Conservation (phyloP, 2,888 invertebrate genomes). For the Colletes collaris region DNA sequence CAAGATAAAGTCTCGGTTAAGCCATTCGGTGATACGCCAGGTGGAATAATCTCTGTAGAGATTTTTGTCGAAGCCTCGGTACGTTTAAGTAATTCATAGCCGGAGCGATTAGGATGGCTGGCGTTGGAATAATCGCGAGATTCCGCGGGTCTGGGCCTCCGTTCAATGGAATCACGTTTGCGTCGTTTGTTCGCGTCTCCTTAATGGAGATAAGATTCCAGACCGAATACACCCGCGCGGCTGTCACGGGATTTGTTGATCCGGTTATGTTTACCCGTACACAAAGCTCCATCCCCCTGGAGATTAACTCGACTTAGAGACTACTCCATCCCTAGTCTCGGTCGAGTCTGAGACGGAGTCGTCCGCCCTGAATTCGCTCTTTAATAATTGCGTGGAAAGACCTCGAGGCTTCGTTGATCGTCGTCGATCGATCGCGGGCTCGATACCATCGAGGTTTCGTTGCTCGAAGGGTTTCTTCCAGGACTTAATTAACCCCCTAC, state of each 20-base stretch:
- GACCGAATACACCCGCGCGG: slow-evolving; percentile 17
- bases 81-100: slow-evolving; percentile 31
- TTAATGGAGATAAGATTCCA: slow-evolving; percentile 62
- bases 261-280: slow-evolving; percentile 60
- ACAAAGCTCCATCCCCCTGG: slow-evolving; percentile 39
- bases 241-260: slow-evolving; percentile 53
- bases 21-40: no score
- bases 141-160: slow-evolving; percentile 4
- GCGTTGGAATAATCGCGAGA: slow-evolving; percentile 17
- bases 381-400: slow-evolving; percentile 7
- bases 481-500: slow-evolving; percentile 30
- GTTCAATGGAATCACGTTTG: slow-evolving; percentile 53
- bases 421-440: neutral
- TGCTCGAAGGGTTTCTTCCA: neutral
- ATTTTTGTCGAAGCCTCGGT: neutral
- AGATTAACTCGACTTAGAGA: slow-evolving; percentile 52
- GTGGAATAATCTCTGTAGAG: neutral
- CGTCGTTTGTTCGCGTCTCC: slow-evolving; percentile 54
- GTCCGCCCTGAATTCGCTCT: neutral
- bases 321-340: slow-evolving; percentile 25
- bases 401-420: slow-evolving; percentile 45
- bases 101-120: slow-evolving; percentile 16
- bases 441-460: slow-evolving; percentile 2
- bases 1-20: no score
- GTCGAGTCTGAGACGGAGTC: neutral